Evolutionary conservation across 2,888 invertebrate species (phyloP).

Genomic region (Dendrolimus houi): DNA sequence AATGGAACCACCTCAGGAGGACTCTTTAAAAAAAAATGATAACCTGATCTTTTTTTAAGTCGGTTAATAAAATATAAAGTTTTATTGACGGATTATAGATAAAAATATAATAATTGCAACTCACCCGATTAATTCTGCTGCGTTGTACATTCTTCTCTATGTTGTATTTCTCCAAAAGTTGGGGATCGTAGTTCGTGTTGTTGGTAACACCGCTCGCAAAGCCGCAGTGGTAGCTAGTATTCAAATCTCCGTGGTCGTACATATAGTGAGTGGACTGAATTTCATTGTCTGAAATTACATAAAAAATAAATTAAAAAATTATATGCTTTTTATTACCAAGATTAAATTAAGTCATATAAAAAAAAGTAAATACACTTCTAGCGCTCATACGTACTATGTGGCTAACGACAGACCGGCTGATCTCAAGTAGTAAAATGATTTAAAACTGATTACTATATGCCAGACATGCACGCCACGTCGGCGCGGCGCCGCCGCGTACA

Average conservation of each 20-base stretch:
- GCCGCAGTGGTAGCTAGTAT: constrained; percentile 76
- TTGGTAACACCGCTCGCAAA: constrained; percentile 71
- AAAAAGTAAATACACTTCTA: too few relatives aligned
- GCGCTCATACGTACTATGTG: too few relatives aligned
- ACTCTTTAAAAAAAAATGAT: background rate
- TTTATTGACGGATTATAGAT: background rate
- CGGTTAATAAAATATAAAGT: too few relatives aligned
- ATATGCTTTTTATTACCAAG: too few relatives aligned
- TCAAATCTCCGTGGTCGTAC: constrained; percentile 81
- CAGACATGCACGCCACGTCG: too few relatives aligned
- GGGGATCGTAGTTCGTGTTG: constrained; percentile 74
- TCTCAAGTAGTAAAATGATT: too few relatives aligned
- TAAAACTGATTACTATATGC: too few relatives aligned
- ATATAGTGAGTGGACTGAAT: constrained; percentile 76
- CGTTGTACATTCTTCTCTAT: constrained; percentile 55
- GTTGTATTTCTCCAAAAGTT: constrained; percentile 39
- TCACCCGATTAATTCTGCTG: constrained; percentile 81
- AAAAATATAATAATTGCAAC: constrained; percentile 20
- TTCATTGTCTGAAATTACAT: constrained; percentile 41
- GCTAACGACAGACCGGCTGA: too few relatives aligned
- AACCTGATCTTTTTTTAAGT: too few relatives aligned
- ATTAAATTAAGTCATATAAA: too few relatives aligned
- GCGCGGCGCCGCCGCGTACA: too few relatives aligned
- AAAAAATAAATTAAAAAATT: too few relatives aligned
- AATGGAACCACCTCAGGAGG: background rate